Base-by-base conservation (phyloP, 2,888 invertebrate species). In the Gastracanthus pulcherrimus region DNA sequence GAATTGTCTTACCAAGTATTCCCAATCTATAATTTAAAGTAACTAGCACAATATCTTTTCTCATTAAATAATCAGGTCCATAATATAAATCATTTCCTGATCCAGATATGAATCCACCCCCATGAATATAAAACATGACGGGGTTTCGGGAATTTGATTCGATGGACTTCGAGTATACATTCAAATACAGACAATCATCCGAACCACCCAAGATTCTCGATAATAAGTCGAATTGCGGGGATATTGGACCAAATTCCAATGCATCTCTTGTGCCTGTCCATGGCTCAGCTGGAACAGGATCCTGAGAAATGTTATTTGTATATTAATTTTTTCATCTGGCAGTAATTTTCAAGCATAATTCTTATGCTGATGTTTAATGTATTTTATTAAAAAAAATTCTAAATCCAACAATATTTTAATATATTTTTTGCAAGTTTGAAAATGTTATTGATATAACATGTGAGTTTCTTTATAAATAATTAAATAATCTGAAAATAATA, bases 131-230 rank as follows among this genome's bases (percentile, higher is more conserved):
- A 3, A 87, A 83, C 88, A 88, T 88, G 4, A 88, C 87, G 0
- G 88, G 72, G 9, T 58, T 80, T 7, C 76, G 84, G 9, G 4
- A 51, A 4, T 26, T 26, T 0, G 64, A 23, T 0, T 82, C 1
- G 60, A 66, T 23, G n/a, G 29, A n/a, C 16, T 78, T 71, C 0
- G 76, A 77, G 75, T 87, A 89, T 5, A 89, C 87, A 60, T 89
- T 89, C 9, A 89, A 67, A 71, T 87, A 89, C 1, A 89, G 84
- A 48, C 89, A 89, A 55, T 89, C 89, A 13, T 89, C 89, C 26
- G 78, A 38, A 7, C 89, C 88, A 0, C 67, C 4, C 0, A 77
- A 0, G n/a, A 67, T 4, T 0, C 36, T 58, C 0, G 71, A 31
- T 0, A 85, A 0, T 0, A 72, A 0, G 23, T 88, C 81, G 0